Base-by-base conservation (phyloP, 1,140 invertebrate species). In the Trypoxylus dichotomus region DNA sequence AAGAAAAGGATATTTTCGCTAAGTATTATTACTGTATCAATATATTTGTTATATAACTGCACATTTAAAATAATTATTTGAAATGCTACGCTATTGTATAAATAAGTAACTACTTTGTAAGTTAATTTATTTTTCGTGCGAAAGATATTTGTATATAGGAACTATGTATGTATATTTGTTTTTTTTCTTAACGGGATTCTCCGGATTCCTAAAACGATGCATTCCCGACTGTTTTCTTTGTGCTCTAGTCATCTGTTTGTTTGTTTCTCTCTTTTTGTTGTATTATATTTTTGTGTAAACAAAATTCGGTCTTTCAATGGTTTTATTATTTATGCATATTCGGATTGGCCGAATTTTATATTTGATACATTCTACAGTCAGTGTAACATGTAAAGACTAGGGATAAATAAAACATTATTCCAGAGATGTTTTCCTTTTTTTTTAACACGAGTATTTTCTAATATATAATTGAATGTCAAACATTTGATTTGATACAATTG, bases 321-420 rank as follows among this genome's bases (percentile, higher is more conserved):
- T 24, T 60, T 27, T 68, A 68, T 68, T 68, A 68, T 68, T 29
- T 24, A 68, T 68, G 27, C 21, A 68, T 68, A 21, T 27, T 68
- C 60, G 24, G 60, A 68, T 29, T 68, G 60, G 27, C 60, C 60
- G 60, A 68, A 68, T 68, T 68, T 68, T 68, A 29, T 27, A 21
- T 68, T 68, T 68, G 60, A 68, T 68, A 68, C 60, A 68, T 68
- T 68, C 60, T 68, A 68, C 60, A 68, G 60, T 68, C 60, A 68
- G 60, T 68, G 60, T 68, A 68, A 29, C 60, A 68, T 68, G 60
- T 68, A 68, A 68, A 68, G 60, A 68, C 60, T 68, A 68, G 60
- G 60, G 60, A 68, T 68, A 68, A 68, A 68, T 68, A 68, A 68
- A 68, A 68, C 60, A 68, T 68, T 68, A 68, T 68, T 68, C 60